Base-by-base conservation (phyloP, 2,888 invertebrate genomes). In the Idaea biselata region DNA sequence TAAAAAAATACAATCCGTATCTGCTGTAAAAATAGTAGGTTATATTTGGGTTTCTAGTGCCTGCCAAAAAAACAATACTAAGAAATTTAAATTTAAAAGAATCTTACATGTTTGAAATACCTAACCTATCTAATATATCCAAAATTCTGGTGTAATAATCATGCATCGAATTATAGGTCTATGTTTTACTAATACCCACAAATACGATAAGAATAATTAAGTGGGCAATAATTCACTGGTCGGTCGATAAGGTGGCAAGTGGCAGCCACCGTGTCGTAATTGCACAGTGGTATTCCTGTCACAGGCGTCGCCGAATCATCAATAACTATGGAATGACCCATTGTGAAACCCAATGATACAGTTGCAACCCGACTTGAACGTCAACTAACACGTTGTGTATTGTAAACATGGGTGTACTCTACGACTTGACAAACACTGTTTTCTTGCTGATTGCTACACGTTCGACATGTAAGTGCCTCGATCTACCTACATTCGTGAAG, bases 291-390 rank as follows among this genome's bases (percentile, higher is more conserved):
- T 83, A 87, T 87, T 85, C 87, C 68, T 72, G 71, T 77, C 82
- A 81, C 81, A 83, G 44, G 82, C 75, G 73, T 73, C 77, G 74
- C 83, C 78, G 83, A 86, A 86, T 81, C 81, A 81, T 75, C 72
- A 73, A 78, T 77, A 77, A 77, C 74, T 76, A 76, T 79, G 82
- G 76, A 86, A 83, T 87, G 83, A 76, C 74, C 86, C 80, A 87
- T 88, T 88, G 88, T 88, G 88, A 81, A 87, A 88, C 75, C 75
- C 80, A 82, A 86, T 82, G 83, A 77, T 75, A 77, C 76, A 74
- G 80, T 77, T 78, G 75, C 71, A 77, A 80, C 77, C 76, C 78
- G 79, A 79, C 78, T 73, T 69, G 62, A 72, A 65, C 66, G 65
- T 70, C 68, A 73, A 44, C 71, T 72, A 71, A 70, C 71, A 73